Evolutionary conservation across 2,888 invertebrate genomes (phyloP).

Genomic region (Ophion slaviceki): DNA sequence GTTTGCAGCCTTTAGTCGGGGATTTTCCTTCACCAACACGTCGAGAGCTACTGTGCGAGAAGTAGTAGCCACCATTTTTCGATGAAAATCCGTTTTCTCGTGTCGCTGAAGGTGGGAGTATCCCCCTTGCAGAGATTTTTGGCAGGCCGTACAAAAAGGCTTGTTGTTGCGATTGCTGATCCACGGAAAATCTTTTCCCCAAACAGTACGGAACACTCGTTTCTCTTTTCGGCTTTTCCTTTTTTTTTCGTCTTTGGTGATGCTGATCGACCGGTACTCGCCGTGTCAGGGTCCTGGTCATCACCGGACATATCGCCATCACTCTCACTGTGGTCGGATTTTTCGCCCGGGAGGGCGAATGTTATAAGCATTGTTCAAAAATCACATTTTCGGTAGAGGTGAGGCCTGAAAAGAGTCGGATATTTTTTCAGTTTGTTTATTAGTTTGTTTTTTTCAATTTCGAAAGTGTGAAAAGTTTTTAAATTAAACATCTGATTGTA

Average conservation of each 20-base stretch:
- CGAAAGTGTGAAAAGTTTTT: too few species aligned
- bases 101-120: slow-evolving; percentile 1
- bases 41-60: slow-evolving; percentile 1
- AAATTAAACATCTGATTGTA: too few species aligned
- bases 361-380: too few species aligned
- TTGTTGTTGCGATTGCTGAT: slow-evolving; percentile 8
- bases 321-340: background rate
- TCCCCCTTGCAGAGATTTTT: slow-evolving; percentile 5
- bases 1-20: background rate
- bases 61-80: slow-evolving; percentile 6
- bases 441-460: too few species aligned
- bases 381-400: too few species aligned
- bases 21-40: background rate
- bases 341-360: background rate
- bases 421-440: too few species aligned
- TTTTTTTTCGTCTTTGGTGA: background rate
- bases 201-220: background rate
- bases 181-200: background rate
- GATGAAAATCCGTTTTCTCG: background rate
- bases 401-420: too few species aligned
- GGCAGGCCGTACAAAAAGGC: slow-evolving; percentile 10
- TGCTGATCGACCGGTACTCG: background rate
- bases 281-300: background rate
- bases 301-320: too few species aligned
- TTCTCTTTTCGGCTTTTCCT: background rate